phyloP scores from a whole-genome alignment of 1,140 invertebrate species.

The Drosophila aff. region DNA sequence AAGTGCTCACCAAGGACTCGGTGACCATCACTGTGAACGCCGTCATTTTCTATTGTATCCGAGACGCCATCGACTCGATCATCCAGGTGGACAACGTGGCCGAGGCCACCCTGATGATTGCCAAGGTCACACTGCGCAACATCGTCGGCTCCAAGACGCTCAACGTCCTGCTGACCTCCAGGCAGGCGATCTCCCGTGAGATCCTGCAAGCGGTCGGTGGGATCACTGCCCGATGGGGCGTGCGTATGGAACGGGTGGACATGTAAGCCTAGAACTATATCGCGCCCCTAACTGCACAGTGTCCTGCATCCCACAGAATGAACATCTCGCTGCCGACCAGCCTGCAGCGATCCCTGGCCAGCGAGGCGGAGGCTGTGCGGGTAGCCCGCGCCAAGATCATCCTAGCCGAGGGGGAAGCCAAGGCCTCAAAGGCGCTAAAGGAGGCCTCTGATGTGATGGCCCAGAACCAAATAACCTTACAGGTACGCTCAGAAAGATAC shows the following conservation, averaged over 20 bases:
- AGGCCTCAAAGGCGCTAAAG: constrained; percentile 94
- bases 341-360: constrained; percentile 93
- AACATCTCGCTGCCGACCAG: constrained; percentile 93
- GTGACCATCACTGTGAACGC: constrained; percentile 92
- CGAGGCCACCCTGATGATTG: constrained; percentile 88
- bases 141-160: constrained; percentile 90
- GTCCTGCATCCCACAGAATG: constrained; percentile 87
- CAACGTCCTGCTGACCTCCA: constrained; percentile 87
- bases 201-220: constrained; percentile 51
- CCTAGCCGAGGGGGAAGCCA: constrained; percentile 93
- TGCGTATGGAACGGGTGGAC: constrained; percentile 97
- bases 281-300: too few species aligned
- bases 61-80: constrained; percentile 91
- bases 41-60: constrained; percentile 91
- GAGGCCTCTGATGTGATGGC: constrained; percentile 97
- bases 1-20: constrained; percentile 91
- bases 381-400: constrained; percentile 91
- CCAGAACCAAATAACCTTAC: constrained; percentile 94
- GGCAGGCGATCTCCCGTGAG: constrained; percentile 52
- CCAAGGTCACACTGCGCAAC: constrained; percentile 87
- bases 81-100: constrained; percentile 93
- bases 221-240: constrained; percentile 91
- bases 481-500: constrained; percentile 86
- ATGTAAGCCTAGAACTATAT: constrained; percentile 87
- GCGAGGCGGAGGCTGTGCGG: constrained; percentile 92